phyloP scores from a whole-genome alignment of 2,888 invertebrate species.

The Caenorhabditis sp. region DNA sequence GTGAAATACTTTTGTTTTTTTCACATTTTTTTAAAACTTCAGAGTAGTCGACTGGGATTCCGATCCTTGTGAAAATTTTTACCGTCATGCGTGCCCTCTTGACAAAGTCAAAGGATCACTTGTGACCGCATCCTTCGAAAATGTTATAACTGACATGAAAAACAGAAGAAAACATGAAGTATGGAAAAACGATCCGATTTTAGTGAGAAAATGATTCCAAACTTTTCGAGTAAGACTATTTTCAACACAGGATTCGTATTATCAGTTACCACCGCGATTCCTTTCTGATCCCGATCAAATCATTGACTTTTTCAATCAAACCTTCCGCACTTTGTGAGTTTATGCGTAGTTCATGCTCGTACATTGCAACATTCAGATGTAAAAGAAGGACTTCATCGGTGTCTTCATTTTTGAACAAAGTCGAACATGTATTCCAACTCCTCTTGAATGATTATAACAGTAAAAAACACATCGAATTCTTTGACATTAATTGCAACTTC shows the following conservation, averaged over 20 bases:
- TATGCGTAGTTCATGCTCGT: too few relatives aligned
- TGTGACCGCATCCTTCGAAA: background rate
- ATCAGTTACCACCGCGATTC: too few relatives aligned
- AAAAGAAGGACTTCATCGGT: too few relatives aligned
- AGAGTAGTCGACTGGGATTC: background rate
- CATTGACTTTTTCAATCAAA: too few relatives aligned
- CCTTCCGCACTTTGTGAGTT: too few relatives aligned
- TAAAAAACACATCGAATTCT: too few relatives aligned
- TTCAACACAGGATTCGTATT: background rate
- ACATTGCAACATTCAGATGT: too few relatives aligned
- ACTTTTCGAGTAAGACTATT: background rate
- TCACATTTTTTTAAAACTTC: background rate
- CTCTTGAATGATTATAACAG: too few relatives aligned
- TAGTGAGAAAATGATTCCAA: background rate
- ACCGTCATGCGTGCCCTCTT: background rate
- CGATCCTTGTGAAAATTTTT: constrained; percentile 27
- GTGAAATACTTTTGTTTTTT: background rate
- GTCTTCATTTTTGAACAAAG: too few relatives aligned
- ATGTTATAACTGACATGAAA: background rate
- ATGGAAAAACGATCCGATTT: background rate
- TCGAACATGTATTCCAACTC: too few relatives aligned
- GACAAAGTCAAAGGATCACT: background rate
- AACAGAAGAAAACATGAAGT: background rate
- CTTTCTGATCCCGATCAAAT: too few relatives aligned
- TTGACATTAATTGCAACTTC: too few relatives aligned